phyloP scores from a whole-genome alignment of 2,113 vertebrate species.

The Manacus vitellinus region DNA sequence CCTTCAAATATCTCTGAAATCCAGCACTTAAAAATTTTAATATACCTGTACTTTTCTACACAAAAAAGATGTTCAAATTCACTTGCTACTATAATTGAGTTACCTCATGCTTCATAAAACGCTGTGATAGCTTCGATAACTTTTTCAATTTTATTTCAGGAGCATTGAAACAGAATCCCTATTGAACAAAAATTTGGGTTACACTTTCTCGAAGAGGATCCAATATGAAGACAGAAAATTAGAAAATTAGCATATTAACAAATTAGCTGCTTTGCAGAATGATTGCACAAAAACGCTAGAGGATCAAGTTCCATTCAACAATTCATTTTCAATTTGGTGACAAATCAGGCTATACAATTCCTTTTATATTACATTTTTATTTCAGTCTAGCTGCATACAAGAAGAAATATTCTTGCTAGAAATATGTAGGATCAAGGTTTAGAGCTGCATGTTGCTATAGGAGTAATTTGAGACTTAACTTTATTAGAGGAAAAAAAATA shows the following conservation, averaged over 20 bases:
- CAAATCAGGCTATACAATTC: neutral
- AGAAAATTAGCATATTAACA: neutral
- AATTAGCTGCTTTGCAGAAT: neutral
- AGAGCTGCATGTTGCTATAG: neutral
- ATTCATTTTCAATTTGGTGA: neutral
- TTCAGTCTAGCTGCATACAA: neutral
- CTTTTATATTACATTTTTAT: neutral
- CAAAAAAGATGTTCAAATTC: neutral
- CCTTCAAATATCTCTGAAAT: neutral
- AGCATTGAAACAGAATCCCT: neutral
- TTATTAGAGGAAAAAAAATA: neutral
- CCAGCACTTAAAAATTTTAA: neutral
- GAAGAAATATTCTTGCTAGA: neutral
- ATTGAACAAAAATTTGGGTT: neutral
- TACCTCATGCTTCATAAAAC: neutral
- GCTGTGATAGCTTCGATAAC: neutral
- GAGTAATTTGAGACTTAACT: neutral
- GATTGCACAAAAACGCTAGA: neutral
- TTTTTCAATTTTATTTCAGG: neutral
- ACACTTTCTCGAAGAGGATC: neutral
- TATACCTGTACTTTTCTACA: neutral
- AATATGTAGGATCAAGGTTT: neutral
- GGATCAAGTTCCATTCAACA: neutral
- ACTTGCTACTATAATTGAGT: neutral
- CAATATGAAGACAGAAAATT: neutral